Conservation (phyloP, 2,797 vertebrate genomes). For the Acipenser ruthenus region DNA sequence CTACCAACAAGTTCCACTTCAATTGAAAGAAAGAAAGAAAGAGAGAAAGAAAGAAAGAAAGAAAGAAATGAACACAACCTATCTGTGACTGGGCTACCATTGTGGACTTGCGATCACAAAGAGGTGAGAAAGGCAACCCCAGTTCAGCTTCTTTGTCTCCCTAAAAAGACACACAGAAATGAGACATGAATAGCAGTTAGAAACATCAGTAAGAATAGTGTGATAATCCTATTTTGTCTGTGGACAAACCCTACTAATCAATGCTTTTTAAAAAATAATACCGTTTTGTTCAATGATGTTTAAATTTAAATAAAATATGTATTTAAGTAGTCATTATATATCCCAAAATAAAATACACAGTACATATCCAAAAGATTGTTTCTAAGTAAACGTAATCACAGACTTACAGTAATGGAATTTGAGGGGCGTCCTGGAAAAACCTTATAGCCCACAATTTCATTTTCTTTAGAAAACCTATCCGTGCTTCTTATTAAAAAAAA, state of each 20-base stretch:
- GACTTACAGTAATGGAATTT: too few species aligned
- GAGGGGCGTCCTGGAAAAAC: too few species aligned
- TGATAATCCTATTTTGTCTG: not conserved
- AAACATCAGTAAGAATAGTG: not conserved
- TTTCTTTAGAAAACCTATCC: too few species aligned
- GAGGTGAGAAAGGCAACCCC: constrained; percentile 91
- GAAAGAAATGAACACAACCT: constrained; percentile 55
- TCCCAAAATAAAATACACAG: too few species aligned
- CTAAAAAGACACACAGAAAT: constrained; percentile 46
- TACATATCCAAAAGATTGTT: too few species aligned
- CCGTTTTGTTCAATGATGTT: too few species aligned
- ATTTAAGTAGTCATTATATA: too few species aligned
- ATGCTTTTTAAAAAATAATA: too few species aligned
- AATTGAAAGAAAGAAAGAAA: constrained; percentile 8
- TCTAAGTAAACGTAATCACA: too few species aligned
- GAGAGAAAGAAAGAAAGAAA: constrained; percentile 1
- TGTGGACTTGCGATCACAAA: constrained; percentile 93
- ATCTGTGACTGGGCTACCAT: constrained; percentile 98
- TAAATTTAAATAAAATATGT: too few species aligned
- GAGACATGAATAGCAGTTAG: not conserved
- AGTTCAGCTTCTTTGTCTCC: constrained; percentile 92
- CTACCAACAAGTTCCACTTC: not conserved
- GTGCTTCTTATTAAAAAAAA: too few species aligned
- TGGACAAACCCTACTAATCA: not conserved
- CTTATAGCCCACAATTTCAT: too few species aligned